These are phyloP conservation scores for Sinosuthora webbiana DNA, from an alignment of 2,113 vertebrate genomes.

Conservation along the genomic window DNA sequence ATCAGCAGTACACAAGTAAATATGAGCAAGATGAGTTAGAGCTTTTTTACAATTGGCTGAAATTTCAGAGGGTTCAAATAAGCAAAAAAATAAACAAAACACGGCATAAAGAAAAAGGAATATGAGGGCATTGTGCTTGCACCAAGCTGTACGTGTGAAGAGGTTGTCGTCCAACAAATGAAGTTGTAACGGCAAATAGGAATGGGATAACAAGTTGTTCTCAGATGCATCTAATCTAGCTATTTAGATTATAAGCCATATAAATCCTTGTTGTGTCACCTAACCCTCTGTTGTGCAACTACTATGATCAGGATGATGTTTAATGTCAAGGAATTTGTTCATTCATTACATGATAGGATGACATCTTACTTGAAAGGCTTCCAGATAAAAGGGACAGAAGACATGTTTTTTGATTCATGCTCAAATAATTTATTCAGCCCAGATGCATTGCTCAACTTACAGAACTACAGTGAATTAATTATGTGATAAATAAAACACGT, in stretches of 20 bases:
- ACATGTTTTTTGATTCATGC: not conserved
- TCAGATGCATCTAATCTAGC: not conserved
- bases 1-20: not conserved
- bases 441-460: not conserved
- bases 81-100: not conserved
- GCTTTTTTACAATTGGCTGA: not conserved
- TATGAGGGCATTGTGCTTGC: not conserved
- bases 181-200: not conserved
- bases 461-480: not conserved
- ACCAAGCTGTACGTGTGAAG: not conserved
- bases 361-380: not conserved
- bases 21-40: not conserved
- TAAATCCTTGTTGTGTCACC: constrained; percentile 7
- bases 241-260: not conserved
- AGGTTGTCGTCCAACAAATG: not conserved
- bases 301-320: not conserved
- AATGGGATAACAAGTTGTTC: not conserved
- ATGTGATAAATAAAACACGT: not conserved
- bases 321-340: not conserved
- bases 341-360: not conserved
- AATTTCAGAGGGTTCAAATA: not conserved
- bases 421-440: not conserved
- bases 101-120: not conserved
- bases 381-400: not conserved
- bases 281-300: not conserved